These are phyloP conservation scores for Trichonephila clavipes DNA, from an alignment of 1,140 invertebrate genomes.

Conservation along the genomic window DNA sequence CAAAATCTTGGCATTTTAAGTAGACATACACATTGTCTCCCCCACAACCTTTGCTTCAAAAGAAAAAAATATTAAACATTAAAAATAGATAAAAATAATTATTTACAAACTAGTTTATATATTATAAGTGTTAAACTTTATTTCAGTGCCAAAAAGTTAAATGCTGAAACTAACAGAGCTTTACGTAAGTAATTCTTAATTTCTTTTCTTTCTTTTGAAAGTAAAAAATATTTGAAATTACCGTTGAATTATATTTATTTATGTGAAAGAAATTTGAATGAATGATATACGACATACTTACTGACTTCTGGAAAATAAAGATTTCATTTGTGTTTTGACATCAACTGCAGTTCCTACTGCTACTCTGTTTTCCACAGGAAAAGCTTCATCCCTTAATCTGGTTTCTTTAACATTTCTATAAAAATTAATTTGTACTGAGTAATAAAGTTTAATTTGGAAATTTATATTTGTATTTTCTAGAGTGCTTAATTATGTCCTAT, in stretches of 20 bases:
- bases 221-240: too few species aligned
- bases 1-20: slow-evolving; percentile 67
- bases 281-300: slow-evolving; percentile 3
- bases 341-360: slow-evolving; percentile 35
- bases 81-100: background rate
- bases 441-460: background rate
- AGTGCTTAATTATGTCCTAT: too few species aligned
- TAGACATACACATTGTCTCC: slow-evolving; percentile 69
- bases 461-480: background rate
- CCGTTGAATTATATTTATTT: background rate
- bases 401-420: slow-evolving; percentile 73
- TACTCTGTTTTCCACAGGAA: slow-evolving; percentile 55
- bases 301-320: slow-evolving; percentile 61
- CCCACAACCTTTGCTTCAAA: slow-evolving; percentile 72
- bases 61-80: background rate
- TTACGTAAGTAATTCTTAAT: too few species aligned
- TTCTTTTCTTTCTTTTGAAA: too few species aligned
- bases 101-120: too few species aligned
- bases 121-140: too few species aligned
- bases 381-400: slow-evolving; percentile 74
- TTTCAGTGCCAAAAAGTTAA: too few species aligned
- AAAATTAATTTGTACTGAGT: background rate
- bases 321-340: slow-evolving; percentile 67
- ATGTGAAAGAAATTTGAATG: background rate
- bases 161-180: too few species aligned